Evolutionary conservation across 2,797 vertebrate genomes (phyloP).

Genomic region (Pampus argenteus): DNA sequence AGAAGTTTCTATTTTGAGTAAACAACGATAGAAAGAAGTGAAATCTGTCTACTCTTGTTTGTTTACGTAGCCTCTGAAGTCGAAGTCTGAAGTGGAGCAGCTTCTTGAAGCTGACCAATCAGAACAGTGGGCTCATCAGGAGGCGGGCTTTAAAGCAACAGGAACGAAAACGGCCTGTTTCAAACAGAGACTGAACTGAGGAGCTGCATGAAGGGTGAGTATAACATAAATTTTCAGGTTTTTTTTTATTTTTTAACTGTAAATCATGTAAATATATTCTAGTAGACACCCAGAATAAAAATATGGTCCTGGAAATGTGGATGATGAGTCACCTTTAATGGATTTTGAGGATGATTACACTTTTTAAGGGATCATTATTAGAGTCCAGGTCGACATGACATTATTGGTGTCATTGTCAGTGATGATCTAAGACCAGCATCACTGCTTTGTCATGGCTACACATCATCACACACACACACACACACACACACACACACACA

Average conservation of each 20-base stretch:
- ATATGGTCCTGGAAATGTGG: too few species aligned
- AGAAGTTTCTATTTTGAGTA: too few species aligned
- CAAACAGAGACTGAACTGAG: neutral
- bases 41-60: too few species aligned
- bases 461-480: constrained; percentile 8
- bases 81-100: too few species aligned
- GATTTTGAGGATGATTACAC: neutral
- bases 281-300: neutral
- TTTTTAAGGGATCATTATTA: neutral
- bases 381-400: constrained; percentile 5
- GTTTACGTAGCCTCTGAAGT: too few species aligned
- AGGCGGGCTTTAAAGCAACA: too few species aligned
- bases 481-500: too few species aligned
- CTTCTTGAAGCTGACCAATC: too few species aligned
- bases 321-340: too few species aligned
- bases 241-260: neutral
- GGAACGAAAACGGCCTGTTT: too few species aligned
- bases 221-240: neutral
- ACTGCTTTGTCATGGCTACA: constrained; percentile 28
- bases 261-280: neutral
- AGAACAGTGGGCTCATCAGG: neutral
- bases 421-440: constrained; percentile 41
- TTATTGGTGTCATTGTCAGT: constrained; percentile 7
- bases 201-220: too few species aligned
- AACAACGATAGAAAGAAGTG: too few species aligned